phyloP scores from a whole-genome alignment of 2,797 vertebrate genomes.

The Characodon lateralis region DNA sequence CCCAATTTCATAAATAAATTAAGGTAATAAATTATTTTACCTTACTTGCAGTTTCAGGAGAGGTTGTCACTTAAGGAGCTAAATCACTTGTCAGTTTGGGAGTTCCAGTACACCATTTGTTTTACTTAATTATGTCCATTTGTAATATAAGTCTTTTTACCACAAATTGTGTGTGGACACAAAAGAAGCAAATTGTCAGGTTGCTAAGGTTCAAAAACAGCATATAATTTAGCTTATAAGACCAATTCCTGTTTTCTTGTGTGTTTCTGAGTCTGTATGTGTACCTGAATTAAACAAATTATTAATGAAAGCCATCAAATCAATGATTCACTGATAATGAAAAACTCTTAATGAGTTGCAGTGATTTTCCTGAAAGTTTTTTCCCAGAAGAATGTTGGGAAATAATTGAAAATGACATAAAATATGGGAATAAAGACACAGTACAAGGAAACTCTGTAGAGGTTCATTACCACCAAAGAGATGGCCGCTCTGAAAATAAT shows the following conservation, averaged over 20 bases:
- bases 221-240: neutral
- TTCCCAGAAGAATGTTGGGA: conserved; percentile 51
- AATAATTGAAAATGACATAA: conserved; percentile 74
- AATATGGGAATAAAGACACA: conserved; percentile 30
- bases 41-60: too few species aligned
- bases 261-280: neutral
- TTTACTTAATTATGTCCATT: neutral
- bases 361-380: conserved; percentile 38
- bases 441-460: conserved; percentile 64
- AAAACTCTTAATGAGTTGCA: conserved; percentile 31
- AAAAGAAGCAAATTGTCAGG: too few species aligned
- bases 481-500: conserved; percentile 69
- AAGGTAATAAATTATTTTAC: too few species aligned
- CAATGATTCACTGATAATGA: conserved; percentile 48
- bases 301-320: conserved; percentile 15
- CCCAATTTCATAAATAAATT: too few species aligned
- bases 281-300: conserved; percentile 12
- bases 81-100: too few species aligned
- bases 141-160: neutral
- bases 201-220: neutral
- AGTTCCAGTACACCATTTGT: neutral
- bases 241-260: neutral
- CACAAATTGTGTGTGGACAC: neutral
- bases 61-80: too few species aligned
- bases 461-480: conserved; percentile 70